Evolutionary conservation across 2,888 invertebrate species (phyloP).

Genomic region (Stegana nigrithorax): DNA sequence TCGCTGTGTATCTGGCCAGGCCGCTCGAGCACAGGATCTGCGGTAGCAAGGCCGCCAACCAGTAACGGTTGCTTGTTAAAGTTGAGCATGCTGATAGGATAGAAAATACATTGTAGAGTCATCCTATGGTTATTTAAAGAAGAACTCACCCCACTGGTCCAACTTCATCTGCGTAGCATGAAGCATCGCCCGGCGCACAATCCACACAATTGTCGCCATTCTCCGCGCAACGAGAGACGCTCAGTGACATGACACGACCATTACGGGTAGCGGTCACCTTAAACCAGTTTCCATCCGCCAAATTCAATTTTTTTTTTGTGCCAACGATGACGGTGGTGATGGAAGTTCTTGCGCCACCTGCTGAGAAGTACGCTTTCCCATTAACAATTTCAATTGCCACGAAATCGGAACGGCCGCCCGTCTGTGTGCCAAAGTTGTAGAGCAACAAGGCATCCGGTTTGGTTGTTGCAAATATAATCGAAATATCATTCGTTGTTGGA

Average conservation of each 20-base stretch:
- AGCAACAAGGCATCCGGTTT: slow-evolving; percentile 87
- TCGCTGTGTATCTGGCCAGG: slow-evolving; percentile 92
- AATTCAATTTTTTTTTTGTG: slow-evolving; percentile 68
- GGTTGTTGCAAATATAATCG: slow-evolving; percentile 90
- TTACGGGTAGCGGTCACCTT: slow-evolving; percentile 92
- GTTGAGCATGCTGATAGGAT: slow-evolving; percentile 82
- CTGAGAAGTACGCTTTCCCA: slow-evolving; percentile 88
- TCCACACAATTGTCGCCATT: slow-evolving; percentile 89
- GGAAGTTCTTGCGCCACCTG: slow-evolving; percentile 89
- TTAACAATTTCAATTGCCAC: slow-evolving; percentile 89
- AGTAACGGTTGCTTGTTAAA: slow-evolving; percentile 89
- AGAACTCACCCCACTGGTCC: slow-evolving; percentile 86
- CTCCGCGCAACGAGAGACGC: slow-evolving; percentile 83
- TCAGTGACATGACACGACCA: slow-evolving; percentile 87
- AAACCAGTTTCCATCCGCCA: slow-evolving; percentile 91
- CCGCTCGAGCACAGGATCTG: slow-evolving; percentile 88
- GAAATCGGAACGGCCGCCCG: slow-evolving; percentile 90
- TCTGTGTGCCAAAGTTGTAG: slow-evolving; percentile 91
- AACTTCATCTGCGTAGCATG: slow-evolving; percentile 86
- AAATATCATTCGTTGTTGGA: slow-evolving; percentile 90
- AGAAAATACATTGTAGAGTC: slow-evolving; percentile 11
- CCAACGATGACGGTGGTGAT: slow-evolving; percentile 83
- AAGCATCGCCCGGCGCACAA: slow-evolving; percentile 84
- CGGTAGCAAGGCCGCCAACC: slow-evolving; percentile 86
- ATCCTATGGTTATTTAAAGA: background rate